Base-by-base conservation (phyloP, 2,888 invertebrate genomes). In the Lagria hirta region DNA sequence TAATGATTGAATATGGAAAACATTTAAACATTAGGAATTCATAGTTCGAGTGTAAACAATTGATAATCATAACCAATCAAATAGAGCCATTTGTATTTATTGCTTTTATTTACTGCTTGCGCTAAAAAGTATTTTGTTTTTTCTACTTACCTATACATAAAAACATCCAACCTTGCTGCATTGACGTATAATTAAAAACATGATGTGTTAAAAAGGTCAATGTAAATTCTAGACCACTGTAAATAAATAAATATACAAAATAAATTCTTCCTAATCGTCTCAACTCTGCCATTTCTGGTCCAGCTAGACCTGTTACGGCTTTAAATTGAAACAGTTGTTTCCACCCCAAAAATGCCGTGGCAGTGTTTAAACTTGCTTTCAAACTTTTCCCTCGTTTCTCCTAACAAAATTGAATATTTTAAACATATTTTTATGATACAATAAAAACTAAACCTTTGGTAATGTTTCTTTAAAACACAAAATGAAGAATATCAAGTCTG, bases 91-190 rank as follows among this genome's bases (percentile, higher is more conserved):
- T n/a, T n/a, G n/a, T n/a, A n/a, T n/a, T n/a, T n/a, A n/a, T n/a
- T n/a, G n/a, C n/a, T n/a, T n/a, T n/a, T n/a, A n/a, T n/a, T n/a
- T n/a, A n/a, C n/a, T n/a, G n/a, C n/a, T n/a, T n/a, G n/a, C n/a
- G n/a, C n/a, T n/a, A n/a, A n/a, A n/a, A n/a, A n/a, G n/a, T n/a
- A n/a, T n/a, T n/a, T 13, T n/a, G 16, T 10, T 4, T 11, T 5
- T 6, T 4, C 12, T 34, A 43, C 68, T 72, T 68, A 72, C 97
- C 98, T 62, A 95, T 90, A 38, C 86, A 86, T 60, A 96, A 81
- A 70, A 97, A 99, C 92, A 99, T 95, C 79, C 88, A 91, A 3
- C 98, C 98, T 73, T 99, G 98, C 71, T 96, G 89, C 87, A 95
- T 90, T 27, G 95, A 91, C 38, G 84, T 86, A 69, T 90, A 97